A percentile compares a stretch with the other conserved stretches of the same genome.
Conservation (phyloP, 2,888 invertebrate species). For the Diarsia rubi region DNA sequence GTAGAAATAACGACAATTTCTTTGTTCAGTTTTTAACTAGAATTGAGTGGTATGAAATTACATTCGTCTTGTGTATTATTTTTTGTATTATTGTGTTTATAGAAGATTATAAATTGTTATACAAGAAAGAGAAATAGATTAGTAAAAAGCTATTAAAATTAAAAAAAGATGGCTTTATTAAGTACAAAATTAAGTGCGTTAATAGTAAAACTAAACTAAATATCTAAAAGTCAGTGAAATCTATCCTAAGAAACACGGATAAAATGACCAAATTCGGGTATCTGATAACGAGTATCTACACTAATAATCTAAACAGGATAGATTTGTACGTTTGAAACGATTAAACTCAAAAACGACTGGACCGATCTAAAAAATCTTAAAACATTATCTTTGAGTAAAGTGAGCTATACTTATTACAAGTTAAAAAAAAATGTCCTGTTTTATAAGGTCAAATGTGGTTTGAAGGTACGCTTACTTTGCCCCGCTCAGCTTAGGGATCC, state of each 20-base stretch:
- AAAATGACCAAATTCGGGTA: slow-evolving; percentile 5
- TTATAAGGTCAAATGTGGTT: slow-evolving; percentile 31
- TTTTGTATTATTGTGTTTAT: slow-evolving; percentile 34
- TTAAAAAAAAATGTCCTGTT: neutral
- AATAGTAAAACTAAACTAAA: slow-evolving; percentile 24
- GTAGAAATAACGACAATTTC: slow-evolving; percentile 17
- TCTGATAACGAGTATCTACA: slow-evolving; percentile 8
- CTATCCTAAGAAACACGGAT: neutral
- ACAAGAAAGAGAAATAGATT: slow-evolving; percentile 44
- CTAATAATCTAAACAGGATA: too few species aligned
- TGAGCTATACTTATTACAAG: too few species aligned
- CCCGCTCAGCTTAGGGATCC: slow-evolving; percentile 47
- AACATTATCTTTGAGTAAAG: too few species aligned
- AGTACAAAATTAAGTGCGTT: slow-evolving; percentile 24
- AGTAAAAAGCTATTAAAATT: slow-evolving; percentile 45
- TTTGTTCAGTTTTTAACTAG: slow-evolving; percentile 1
- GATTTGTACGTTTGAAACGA: too few species aligned
- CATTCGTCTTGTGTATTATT: slow-evolving; percentile 1
- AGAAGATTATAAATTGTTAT: slow-evolving; percentile 21
- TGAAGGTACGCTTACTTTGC: slow-evolving; percentile 43
- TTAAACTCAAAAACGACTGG: too few species aligned
- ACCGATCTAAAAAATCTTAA: too few species aligned
- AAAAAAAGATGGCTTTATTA: slow-evolving; percentile 28
- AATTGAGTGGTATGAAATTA: slow-evolving; percentile 19
- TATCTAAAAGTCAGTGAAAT: neutral